A percentile compares a stretch with the other conserved stretches of the same genome.
Evolutionary conservation across 2,797 vertebrate genomes (phyloP).

Genomic region (Furcifer pardalis): DNA sequence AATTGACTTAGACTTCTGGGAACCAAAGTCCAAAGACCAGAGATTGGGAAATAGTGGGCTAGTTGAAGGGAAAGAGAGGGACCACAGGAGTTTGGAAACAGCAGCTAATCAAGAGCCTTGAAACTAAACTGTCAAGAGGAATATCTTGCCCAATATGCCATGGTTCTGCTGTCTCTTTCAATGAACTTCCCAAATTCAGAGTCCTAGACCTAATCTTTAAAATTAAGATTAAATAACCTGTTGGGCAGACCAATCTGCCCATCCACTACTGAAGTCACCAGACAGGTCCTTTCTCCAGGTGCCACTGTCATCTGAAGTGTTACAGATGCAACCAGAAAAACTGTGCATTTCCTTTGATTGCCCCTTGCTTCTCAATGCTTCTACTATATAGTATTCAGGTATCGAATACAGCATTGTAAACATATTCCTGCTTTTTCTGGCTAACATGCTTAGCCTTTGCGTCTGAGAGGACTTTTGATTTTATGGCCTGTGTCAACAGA

Average conservation of each 20-base stretch:
- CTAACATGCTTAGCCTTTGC: not conserved
- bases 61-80: no score
- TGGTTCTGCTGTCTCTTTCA: not conserved
- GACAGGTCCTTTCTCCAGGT: not conserved
- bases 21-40: no score
- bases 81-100: not conserved
- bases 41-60: no score
- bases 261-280: not conserved
- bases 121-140: not conserved
- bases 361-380: not conserved
- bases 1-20: no score
- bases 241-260: not conserved
- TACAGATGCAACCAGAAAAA: not conserved
- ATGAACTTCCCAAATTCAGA: not conserved
- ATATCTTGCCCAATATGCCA: not conserved
- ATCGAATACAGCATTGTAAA: no score
- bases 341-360: not conserved
- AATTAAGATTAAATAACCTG: not conserved
- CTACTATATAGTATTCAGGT: not conserved
- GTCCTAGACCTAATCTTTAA: not conserved
- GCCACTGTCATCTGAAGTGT: not conserved
- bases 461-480: not conserved
- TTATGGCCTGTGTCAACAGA: not conserved
- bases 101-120: not conserved
- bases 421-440: not conserved